Evolutionary conservation across 2,113 vertebrate species (phyloP).

Genomic region (Diadophis punctatus): DNA sequence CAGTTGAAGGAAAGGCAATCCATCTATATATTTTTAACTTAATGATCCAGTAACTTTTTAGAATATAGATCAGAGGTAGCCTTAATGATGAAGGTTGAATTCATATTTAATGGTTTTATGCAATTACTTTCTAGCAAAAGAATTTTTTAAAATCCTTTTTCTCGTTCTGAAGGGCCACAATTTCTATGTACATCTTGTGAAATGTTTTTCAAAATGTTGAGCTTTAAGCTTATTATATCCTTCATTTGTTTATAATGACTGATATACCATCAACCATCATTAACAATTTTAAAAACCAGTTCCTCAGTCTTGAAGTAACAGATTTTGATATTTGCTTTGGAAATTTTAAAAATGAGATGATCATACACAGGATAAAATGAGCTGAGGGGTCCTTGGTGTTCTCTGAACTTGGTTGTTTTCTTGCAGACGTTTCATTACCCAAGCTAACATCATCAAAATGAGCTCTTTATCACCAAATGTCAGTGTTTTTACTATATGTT

Average conservation of each 20-base stretch:
- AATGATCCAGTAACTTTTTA: neutral
- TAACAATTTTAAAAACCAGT: neutral
- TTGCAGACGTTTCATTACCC: neutral
- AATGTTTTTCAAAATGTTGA: neutral
- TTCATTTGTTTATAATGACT: neutral
- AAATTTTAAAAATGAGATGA: neutral
- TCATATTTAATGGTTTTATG: neutral
- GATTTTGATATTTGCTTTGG: neutral
- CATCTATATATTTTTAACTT: neutral
- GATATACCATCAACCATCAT: neutral
- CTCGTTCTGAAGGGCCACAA: neutral
- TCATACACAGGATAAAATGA: neutral
- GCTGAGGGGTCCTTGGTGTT: neutral
- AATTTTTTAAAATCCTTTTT: neutral
- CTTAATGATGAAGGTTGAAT: neutral
- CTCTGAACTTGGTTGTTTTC: neutral
- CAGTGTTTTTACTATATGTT: neutral
- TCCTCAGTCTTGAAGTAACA: neutral
- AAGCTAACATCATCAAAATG: neutral
- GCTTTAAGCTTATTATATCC: neutral
- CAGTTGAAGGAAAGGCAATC: neutral
- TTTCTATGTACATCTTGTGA: neutral
- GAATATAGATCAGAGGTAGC: neutral
- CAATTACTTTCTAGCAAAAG: constrained; percentile 7
- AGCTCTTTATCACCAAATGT: neutral